These are phyloP conservation scores for Lepidocolaptes lacrymiger DNA, from an alignment of 2,797 vertebrate genomes.

Conservation along the genomic window DNA sequence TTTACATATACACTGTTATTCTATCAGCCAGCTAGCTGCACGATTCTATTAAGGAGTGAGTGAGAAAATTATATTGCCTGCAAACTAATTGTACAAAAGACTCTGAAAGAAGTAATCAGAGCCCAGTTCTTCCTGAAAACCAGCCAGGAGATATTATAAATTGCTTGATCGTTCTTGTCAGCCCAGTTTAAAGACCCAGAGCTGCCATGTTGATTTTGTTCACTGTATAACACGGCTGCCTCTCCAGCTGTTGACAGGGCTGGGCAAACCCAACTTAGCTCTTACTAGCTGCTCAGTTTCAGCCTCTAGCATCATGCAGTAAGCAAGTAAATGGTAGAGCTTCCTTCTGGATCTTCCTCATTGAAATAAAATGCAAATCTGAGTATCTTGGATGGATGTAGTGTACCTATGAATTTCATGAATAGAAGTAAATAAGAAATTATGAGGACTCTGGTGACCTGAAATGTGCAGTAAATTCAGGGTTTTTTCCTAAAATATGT, in stretches of 20 bases:
- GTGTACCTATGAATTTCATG: not conserved
- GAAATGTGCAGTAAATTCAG: not conserved
- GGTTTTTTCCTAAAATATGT: not conserved
- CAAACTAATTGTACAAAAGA: slow-evolving; percentile 76
- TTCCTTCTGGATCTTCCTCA: not conserved
- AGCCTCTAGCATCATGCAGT: slow-evolving; percentile 4
- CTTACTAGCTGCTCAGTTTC: slow-evolving; percentile 21
- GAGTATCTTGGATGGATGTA: not conserved
- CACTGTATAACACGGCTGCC: not conserved
- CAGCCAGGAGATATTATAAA: slow-evolving; percentile 68
- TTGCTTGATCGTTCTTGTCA: slow-evolving; percentile 55
- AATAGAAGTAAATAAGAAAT: slow-evolving; percentile 26
- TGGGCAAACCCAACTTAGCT: slow-evolving; percentile 16
- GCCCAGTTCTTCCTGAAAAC: slow-evolving; percentile 61
- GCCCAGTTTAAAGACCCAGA: slow-evolving; percentile 14
- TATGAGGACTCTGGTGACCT: not conserved
- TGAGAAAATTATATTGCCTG: slow-evolving; percentile 77
- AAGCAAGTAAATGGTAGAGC: not conserved
- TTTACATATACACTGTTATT: slow-evolving; percentile 62
- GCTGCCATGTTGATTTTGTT: slow-evolving; percentile 59
- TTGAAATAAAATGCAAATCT: not conserved
- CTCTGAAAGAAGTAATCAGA: slow-evolving; percentile 70
- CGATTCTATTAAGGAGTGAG: slow-evolving; percentile 74
- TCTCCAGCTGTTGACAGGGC: slow-evolving; percentile 27
- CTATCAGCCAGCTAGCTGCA: slow-evolving; percentile 67